Evolutionary conservation across 2,888 invertebrate genomes (phyloP).

Genomic region (Tetranychus truncatus): DNA sequence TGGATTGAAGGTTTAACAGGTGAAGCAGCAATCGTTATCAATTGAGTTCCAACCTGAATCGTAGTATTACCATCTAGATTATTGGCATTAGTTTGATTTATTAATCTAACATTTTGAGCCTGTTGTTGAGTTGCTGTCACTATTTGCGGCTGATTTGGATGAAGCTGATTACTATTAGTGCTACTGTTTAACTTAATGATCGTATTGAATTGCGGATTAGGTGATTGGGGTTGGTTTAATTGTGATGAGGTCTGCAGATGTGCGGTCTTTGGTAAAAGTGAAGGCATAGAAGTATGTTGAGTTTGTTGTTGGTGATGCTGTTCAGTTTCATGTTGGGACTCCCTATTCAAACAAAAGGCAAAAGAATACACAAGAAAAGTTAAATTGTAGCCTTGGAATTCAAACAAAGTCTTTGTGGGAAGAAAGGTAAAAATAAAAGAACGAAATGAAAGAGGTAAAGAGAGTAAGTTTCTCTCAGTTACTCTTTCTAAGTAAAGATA

Average conservation of each 20-base stretch:
- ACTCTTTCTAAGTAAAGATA: not conserved
- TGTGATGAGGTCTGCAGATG: not conserved
- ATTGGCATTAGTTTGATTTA: not conserved
- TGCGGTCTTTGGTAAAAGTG: not conserved
- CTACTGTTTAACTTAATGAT: not conserved
- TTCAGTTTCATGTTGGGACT: not conserved
- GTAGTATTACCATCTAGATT: not conserved
- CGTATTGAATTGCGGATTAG: not conserved
- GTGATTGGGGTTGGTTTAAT: constrained; percentile 3
- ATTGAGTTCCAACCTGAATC: constrained; percentile 15
- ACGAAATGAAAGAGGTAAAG: not conserved
- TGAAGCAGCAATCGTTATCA: constrained; percentile 17
- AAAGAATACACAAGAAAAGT: not conserved
- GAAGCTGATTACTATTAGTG: not conserved
- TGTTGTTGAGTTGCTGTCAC: not conserved
- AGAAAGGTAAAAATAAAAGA: not conserved
- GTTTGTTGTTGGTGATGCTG: not conserved
- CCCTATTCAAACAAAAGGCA: not conserved
- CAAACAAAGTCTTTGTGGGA: not conserved
- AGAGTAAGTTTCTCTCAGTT: not conserved
- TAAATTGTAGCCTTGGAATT: not conserved
- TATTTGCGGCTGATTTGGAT: not conserved
- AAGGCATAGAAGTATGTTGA: constrained; percentile 3
- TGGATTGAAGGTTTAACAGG: constrained; percentile 16
- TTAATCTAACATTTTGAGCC: not conserved